These are phyloP conservation scores for Chrysotoxum bicinctum DNA, from an alignment of 2,888 invertebrate genomes.

Conservation along the genomic window DNA sequence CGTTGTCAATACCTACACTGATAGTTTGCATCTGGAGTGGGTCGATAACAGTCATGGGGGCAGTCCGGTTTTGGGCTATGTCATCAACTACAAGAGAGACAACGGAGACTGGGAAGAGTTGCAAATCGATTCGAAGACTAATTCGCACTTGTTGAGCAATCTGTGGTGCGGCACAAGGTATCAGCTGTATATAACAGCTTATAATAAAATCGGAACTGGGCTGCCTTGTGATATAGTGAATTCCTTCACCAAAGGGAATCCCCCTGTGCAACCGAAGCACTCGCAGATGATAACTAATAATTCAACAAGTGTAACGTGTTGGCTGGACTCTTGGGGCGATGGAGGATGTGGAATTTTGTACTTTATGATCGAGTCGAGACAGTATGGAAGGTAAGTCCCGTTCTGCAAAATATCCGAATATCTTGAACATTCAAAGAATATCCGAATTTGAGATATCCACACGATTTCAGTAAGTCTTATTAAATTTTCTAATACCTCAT, in stretches of 20 bases:
- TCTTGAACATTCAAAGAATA: neutral
- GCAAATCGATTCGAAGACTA: constrained; percentile 91
- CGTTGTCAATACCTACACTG: constrained; percentile 91
- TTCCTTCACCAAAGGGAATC: constrained; percentile 91
- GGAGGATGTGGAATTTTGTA: constrained; percentile 94
- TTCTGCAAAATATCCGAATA: neutral
- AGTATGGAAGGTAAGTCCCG: constrained; percentile 80
- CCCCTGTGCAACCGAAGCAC: constrained; percentile 90
- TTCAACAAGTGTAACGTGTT: constrained; percentile 92
- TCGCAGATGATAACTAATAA: constrained; percentile 92
- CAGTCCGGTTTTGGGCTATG: constrained; percentile 91
- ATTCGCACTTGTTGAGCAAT: constrained; percentile 90
- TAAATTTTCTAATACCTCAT: too few relatives aligned
- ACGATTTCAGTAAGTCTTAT: too few relatives aligned
- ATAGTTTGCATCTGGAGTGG: constrained; percentile 92
- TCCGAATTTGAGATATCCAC: too few relatives aligned
- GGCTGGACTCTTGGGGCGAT: constrained; percentile 94
- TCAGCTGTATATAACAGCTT: constrained; percentile 94
- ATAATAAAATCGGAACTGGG: constrained; percentile 94
- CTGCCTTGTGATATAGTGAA: constrained; percentile 94
- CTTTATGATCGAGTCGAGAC: constrained; percentile 91
- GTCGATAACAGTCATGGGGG: constrained; percentile 91
- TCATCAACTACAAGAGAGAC: constrained; percentile 94
- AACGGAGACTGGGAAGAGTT: constrained; percentile 96
- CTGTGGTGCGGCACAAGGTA: constrained; percentile 94